Percentiles rank a stretch among this genome's conserved stretches.
Conservation (phyloP, 35 echinoderm and acorn worm species). For the Strongylocentrotus purpuratus region DNA sequence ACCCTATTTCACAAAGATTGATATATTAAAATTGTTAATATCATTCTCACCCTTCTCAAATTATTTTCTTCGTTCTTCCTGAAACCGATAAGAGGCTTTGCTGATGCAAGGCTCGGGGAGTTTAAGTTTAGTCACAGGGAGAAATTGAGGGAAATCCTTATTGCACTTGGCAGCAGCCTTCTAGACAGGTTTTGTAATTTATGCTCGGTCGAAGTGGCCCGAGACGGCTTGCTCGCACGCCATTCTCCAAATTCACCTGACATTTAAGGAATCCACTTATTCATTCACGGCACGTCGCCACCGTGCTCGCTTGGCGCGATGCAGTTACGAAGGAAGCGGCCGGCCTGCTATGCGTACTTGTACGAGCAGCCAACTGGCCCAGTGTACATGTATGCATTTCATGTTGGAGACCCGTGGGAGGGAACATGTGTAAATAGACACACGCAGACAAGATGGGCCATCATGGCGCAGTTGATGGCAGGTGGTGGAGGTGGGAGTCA, state of each 20-base stretch:
- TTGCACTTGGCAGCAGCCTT: neutral
- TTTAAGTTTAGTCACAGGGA: neutral
- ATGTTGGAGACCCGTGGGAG: neutral
- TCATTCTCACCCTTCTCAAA: too few relatives aligned
- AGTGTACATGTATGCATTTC: neutral
- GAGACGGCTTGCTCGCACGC: neutral
- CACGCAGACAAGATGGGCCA: neutral
- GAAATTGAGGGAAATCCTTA: neutral
- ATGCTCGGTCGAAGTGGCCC: neutral
- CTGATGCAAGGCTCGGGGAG: too few relatives aligned
- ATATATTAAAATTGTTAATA: too few relatives aligned
- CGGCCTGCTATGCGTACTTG: neutral
- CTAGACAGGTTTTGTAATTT: slow-evolving; percentile 11
- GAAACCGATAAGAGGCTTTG: too few relatives aligned
- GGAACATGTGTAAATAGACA: neutral
- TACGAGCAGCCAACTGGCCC: neutral
- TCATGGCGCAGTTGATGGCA: neutral
- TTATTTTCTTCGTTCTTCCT: too few relatives aligned
- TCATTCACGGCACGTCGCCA: neutral
- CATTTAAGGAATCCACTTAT: slow-evolving; percentile 18
- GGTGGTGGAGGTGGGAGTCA: neutral
- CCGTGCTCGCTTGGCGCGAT: neutral
- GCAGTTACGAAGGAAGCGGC: neutral
- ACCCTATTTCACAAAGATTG: too few relatives aligned
- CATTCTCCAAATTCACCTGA: slow-evolving; percentile 1